Evolutionary conservation across 1,140 invertebrate species (phyloP), one percentile per base, ranked within the genome.

Genomic region (Nebria ingens): DNA sequence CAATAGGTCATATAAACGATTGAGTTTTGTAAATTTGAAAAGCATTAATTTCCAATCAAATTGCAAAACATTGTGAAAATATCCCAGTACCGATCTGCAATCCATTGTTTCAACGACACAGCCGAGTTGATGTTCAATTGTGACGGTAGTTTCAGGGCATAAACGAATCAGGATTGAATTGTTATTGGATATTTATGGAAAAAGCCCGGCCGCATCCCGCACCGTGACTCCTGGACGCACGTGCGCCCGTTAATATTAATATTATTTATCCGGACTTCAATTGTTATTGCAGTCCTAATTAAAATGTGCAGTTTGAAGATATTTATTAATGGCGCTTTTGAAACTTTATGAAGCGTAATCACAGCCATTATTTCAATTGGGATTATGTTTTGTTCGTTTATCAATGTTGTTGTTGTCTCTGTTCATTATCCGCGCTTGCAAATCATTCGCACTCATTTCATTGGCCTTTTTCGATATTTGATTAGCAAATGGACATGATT

Each of bases 271-370:
- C 15, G 6, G 17, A n/a, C n/a, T 11, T 45, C 40, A 17, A 45
- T 11, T 45, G 40, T 45, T 45, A 17, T 17, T 45, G 9, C 9
- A 17, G 40, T 3, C 3, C 40, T 45, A 45, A 45, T 45, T 45
- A 45, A 45, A 45, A 45, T 45, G 40, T 45, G 40, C 40, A 45
- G 17, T 45, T 45, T 45, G 9, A 45, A 45, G 40, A 45, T 45
- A 45, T 45, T 45, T 45, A 45, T 45, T 45, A 45, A 45, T 45
- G n/a, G n/a, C n/a, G 40, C 40, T 45, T 45, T 45, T 45, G 40
- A 45, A 45, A 45, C 17, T 45, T 45, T 45, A 45, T 45, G 40
- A 17, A 45, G 40, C 40, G 40, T 45, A 17, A 45, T 45, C 40
- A 34, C n/a, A 17, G 40, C 40, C 40, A 45, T 45, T 45, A 45